Percentiles rank a stretch among this genome's conserved stretches.
Evolutionary conservation across 1,140 invertebrate genomes (phyloP).

Genomic region (Heliothis subflexa): DNA sequence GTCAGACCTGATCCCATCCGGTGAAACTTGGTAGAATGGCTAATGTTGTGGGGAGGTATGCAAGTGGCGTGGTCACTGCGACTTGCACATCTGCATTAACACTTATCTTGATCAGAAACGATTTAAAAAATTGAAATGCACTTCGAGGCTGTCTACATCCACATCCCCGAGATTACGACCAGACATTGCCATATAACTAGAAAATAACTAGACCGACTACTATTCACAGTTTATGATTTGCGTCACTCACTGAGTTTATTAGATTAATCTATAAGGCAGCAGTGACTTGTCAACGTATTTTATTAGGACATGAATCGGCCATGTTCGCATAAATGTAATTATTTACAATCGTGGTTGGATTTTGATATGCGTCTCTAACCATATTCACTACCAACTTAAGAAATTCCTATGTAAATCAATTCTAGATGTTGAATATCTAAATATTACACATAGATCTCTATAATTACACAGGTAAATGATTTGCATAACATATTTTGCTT

Average conservation of each 20-base stretch:
- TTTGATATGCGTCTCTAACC: slow-evolving; percentile 33
- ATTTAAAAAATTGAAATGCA: slow-evolving; percentile 14
- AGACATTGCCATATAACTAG: slow-evolving; percentile 21
- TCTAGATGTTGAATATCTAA: slow-evolving; percentile 39
- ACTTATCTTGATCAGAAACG: slow-evolving; percentile 8
- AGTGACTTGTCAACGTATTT: slow-evolving; percentile 36
- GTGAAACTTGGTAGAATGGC: slow-evolving; percentile 27
- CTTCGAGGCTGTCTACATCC: background rate
- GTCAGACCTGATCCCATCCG: slow-evolving; percentile 20
- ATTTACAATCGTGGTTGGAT: slow-evolving; percentile 36
- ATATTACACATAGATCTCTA: slow-evolving; percentile 32
- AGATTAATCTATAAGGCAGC: slow-evolving; percentile 44
- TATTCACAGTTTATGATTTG: slow-evolving; percentile 43
- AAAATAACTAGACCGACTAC: slow-evolving; percentile 32
- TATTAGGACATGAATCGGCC: slow-evolving; percentile 46
- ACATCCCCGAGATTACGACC: background rate
- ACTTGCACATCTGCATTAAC: background rate
- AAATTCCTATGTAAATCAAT: slow-evolving; percentile 43
- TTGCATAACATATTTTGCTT: slow-evolving; percentile 17
- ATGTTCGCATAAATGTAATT: slow-evolving; percentile 46
- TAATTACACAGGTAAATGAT: slow-evolving; percentile 23
- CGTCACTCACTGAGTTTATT: slow-evolving; percentile 41
- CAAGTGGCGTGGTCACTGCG: background rate
- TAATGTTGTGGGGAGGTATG: slow-evolving; percentile 21
- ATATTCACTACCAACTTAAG: slow-evolving; percentile 41